Evolutionary conservation across 2,797 vertebrate genomes (phyloP), one percentile per base, ranked within the genome.

Genomic region (Dermochelys coriacea): DNA sequence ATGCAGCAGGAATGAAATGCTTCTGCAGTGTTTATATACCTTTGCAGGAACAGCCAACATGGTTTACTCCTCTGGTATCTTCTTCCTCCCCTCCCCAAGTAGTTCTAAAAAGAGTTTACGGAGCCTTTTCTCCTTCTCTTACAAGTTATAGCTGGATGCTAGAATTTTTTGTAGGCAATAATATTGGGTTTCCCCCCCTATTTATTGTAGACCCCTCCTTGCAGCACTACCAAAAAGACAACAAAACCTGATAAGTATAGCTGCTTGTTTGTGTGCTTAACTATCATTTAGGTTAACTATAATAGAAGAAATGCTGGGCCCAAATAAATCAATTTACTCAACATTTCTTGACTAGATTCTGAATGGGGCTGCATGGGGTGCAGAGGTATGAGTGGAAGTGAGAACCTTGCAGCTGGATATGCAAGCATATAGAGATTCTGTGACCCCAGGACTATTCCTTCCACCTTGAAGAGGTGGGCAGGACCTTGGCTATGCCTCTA

Each of bases 1-100:
- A 23, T 82, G 47, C 31, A 64, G 7, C 3, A 54, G 23, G 3
- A 2, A 57, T 78, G 2, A 31, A 45, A 8, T 31, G 2, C 0
- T 1, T 41, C 61, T 8, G 12, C 10, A 2, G n/a, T 80, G 50
- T 25, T 71, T 3, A 1, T 3, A 9, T 3, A 3, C 31, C 21
- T 80, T 80, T 71, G 8, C 57, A 79, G 5, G 19, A 47, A 47
- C 55, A 75, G 12, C 0, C 21, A 21, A 0, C 4, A 29, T 68
- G 12, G 45, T 34, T 80, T 1, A 0, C 3, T 4, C 18, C 7
- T 4, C 34, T 86, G 5, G 18, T 77, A 54, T 55, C 5, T 8
- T 7, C 7, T 6, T 18, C 3, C 18, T 21, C 18, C 18, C 1
- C 4, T 18, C 19, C 7, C 1, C 6, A 2, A 12, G 18, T 2